phyloP scores from a whole-genome alignment of 2,797 vertebrate species.

The Botia almorhae region DNA sequence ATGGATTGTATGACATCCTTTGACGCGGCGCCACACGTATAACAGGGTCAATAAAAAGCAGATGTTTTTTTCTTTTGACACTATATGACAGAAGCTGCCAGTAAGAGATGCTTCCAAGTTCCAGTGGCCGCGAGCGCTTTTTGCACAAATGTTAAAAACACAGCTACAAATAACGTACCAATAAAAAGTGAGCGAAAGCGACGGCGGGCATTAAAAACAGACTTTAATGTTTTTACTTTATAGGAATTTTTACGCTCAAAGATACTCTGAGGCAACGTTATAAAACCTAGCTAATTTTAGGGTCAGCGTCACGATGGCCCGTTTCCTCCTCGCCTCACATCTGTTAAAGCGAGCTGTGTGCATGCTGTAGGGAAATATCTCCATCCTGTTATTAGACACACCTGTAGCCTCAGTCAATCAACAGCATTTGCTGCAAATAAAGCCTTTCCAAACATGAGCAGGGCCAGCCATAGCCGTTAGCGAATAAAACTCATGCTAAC shows the following conservation, averaged over 20 bases:
- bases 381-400: slow-evolving; percentile 43
- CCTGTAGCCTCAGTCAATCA: slow-evolving; percentile 42
- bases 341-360: slow-evolving; percentile 20
- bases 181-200: slow-evolving; percentile 30
- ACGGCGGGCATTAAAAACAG: slow-evolving; percentile 4
- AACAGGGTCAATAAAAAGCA: slow-evolving; percentile 53
- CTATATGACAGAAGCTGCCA: slow-evolving; percentile 35
- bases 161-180: slow-evolving; percentile 39
- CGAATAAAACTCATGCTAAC: slow-evolving; percentile 5
- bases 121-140: slow-evolving; percentile 53
- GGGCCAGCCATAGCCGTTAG: neutral
- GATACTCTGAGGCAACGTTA: neutral
- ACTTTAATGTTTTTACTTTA: slow-evolving; percentile 19
- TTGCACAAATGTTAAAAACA: slow-evolving; percentile 63
- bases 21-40: slow-evolving; percentile 30
- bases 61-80: slow-evolving; percentile 39
- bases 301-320: neutral
- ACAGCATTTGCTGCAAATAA: slow-evolving; percentile 15
- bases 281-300: slow-evolving; percentile 18
- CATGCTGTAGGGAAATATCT: slow-evolving; percentile 12
- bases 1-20: slow-evolving; percentile 57
- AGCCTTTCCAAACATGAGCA: neutral
- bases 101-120: slow-evolving; percentile 56
- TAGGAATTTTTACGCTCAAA: slow-evolving; percentile 5
- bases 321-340: slow-evolving; percentile 8